Evolutionary conservation across 35 echinoderm and acorn worm species (phyloP).

Genomic region (Stichopus chloronotus): DNA sequence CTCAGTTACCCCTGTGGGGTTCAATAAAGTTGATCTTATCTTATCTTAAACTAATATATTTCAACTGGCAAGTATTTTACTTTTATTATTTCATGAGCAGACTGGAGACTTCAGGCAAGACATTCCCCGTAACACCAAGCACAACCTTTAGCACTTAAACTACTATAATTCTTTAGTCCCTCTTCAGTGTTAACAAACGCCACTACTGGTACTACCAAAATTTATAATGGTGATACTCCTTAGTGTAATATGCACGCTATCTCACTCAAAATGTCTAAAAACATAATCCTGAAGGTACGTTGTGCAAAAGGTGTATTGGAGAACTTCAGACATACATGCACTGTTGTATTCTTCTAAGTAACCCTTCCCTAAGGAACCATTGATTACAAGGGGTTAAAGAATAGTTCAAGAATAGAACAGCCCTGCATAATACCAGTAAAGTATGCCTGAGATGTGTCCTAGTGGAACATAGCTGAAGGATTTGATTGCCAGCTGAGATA

Average conservation of each 20-base stretch:
- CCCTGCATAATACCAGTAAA: neutral
- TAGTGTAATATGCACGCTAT: neutral
- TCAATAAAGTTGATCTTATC: too few species aligned
- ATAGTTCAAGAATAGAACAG: neutral
- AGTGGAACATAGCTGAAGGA: neutral
- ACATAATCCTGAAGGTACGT: neutral
- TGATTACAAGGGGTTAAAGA: neutral
- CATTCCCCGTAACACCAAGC: neutral
- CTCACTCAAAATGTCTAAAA: neutral
- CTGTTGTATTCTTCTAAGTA: too few species aligned
- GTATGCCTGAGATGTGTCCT: neutral
- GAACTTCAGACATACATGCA: too few species aligned
- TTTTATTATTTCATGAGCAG: neutral
- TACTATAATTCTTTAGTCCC: neutral
- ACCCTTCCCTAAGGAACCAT: too few species aligned
- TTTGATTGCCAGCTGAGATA: too few species aligned
- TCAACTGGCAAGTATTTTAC: neutral
- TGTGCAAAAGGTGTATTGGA: neutral
- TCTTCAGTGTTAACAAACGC: neutral
- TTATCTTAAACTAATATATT: neutral
- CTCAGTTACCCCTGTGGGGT: too few species aligned
- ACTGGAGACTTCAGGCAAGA: neutral
- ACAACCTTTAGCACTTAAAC: neutral
- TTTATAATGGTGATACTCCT: neutral
- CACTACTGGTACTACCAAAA: neutral